Conservation (phyloP, 2,113 vertebrate species). For the Carassius carassius region DNA sequence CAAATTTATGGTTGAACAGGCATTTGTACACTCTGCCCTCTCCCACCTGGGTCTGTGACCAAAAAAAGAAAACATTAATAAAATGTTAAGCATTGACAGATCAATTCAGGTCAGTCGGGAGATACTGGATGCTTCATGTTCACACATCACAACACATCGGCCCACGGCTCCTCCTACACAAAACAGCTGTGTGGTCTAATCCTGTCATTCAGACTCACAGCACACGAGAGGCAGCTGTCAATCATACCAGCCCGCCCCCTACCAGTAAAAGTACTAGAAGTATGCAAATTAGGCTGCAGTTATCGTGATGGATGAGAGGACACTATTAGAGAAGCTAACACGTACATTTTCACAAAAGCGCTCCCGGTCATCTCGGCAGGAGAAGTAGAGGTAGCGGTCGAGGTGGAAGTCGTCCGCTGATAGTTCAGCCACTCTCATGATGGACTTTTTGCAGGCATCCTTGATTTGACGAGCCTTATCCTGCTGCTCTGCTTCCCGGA, state of each 20-base stretch:
- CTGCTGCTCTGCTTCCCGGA: constrained; percentile 80
- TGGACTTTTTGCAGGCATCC: constrained; percentile 86
- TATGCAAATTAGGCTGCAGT: neutral
- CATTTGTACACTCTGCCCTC: constrained; percentile 91
- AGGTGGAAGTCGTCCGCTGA: constrained; percentile 86
- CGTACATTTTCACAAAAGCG: constrained; percentile 87
- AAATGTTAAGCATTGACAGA: neutral
- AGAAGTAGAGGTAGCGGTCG: constrained; percentile 87
- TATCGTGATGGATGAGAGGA: neutral
- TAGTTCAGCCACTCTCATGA: constrained; percentile 87
- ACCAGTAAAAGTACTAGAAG: neutral
- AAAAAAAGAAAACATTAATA: constrained; percentile 5
- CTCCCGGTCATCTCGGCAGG: constrained; percentile 85
- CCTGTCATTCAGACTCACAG: neutral
- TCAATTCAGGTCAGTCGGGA: neutral
- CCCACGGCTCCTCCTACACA: constrained; percentile 3
- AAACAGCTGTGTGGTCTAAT: neutral
- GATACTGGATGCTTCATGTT: neutral
- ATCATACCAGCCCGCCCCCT: neutral
- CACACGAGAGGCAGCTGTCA: constrained; percentile 10
- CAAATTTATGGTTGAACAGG: constrained; percentile 92
- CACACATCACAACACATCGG: constrained; percentile 17
- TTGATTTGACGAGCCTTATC: constrained; percentile 74
- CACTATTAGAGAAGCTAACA: neutral
- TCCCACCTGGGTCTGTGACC: constrained; percentile 83